Evolutionary conservation across 2,797 vertebrate species (phyloP).

Genomic region (Neostethus bicornis): DNA sequence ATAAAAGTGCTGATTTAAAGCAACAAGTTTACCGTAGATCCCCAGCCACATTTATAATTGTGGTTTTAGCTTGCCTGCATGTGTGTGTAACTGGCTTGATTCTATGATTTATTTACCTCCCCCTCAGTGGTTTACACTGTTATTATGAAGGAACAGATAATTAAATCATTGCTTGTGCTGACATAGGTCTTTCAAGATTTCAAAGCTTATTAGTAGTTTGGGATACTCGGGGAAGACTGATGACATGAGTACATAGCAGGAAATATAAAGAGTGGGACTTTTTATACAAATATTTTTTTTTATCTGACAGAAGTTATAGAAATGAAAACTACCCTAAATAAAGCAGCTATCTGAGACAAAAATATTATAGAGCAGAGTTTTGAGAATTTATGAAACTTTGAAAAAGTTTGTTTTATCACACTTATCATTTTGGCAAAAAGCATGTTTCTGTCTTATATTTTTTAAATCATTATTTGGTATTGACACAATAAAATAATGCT

Average conservation of each 20-base stretch:
- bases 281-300: neutral
- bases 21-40: slow-evolving; percentile 4
- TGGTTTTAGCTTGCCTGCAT: neutral
- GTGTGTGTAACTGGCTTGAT: neutral
- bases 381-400: too few species aligned
- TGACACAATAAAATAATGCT: too few species aligned
- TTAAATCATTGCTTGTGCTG: neutral
- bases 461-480: too few species aligned
- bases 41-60: slow-evolving; percentile 14
- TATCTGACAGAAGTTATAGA: neutral
- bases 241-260: too few species aligned
- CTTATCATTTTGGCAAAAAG: too few species aligned
- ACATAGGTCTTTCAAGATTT: neutral
- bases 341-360: neutral
- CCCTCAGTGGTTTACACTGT: neutral
- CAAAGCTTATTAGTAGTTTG: neutral
- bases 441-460: too few species aligned
- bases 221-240: neutral
- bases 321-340: neutral
- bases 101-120: neutral
- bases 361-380: neutral
- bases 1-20: slow-evolving; percentile 26
- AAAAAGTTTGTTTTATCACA: too few species aligned
- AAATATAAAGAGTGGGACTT: neutral
- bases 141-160: neutral